Percentiles rank a stretch among this genome's conserved stretches.
These are phyloP conservation scores for Plodia interpunctella DNA, from an alignment of 1,140 invertebrate species.

Conservation along the genomic window DNA sequence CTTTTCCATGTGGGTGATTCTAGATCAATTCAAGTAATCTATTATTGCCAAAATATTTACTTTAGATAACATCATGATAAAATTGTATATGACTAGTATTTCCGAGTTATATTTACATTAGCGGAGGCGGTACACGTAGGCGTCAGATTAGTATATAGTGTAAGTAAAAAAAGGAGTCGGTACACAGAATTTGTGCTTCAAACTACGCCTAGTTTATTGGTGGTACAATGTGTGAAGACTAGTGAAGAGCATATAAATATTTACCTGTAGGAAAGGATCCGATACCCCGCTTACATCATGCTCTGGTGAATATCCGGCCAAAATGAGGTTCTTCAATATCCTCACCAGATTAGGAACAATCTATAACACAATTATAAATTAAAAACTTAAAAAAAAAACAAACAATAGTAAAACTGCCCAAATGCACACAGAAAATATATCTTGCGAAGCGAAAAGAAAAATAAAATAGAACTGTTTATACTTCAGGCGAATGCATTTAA, in stretches of 20 bases:
- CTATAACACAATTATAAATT: conserved; percentile 78
- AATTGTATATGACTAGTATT: too few relatives aligned
- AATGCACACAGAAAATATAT: conserved; percentile 35
- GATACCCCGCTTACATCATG: conserved; percentile 99
- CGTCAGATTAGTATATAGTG: too few relatives aligned
- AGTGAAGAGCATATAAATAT: background rate
- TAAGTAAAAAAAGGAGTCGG: too few relatives aligned
- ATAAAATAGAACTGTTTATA: conserved; percentile 19
- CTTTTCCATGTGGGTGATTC: too few relatives aligned
- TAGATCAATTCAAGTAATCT: too few relatives aligned
- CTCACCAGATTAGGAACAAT: conserved; percentile 98
- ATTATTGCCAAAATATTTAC: too few relatives aligned
- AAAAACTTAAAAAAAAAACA: conserved; percentile 24
- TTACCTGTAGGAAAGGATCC: conserved; percentile 98
- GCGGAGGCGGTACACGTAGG: too few relatives aligned
- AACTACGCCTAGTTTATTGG: too few relatives aligned
- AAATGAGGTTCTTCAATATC: conserved; percentile 98
- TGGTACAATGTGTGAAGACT: too few relatives aligned
- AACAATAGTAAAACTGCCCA: conserved; percentile 20
- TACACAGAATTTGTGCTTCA: too few relatives aligned
- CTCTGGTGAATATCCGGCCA: conserved; percentile 99
- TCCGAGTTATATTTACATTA: too few relatives aligned
- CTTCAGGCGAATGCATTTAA: conserved; percentile 33
- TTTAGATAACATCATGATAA: too few relatives aligned
- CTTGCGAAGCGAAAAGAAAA: conserved; percentile 31